Evolutionary conservation across 2,113 vertebrate species (phyloP), one percentile per base, ranked within the genome.

Genomic region (Corynorhinus townsendii): DNA sequence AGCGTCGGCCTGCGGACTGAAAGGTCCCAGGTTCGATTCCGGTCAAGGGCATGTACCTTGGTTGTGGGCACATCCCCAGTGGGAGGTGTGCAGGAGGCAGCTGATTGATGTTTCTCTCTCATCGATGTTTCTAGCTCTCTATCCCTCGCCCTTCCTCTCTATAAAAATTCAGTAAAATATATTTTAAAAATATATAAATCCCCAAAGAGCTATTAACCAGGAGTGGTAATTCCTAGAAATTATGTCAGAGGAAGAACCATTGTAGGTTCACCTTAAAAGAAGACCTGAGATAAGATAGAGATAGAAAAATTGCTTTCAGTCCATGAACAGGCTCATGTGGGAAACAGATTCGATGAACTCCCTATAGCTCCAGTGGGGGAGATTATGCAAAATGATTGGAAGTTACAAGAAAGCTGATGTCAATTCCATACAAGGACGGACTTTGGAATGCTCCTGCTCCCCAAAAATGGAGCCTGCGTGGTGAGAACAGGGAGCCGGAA

Each of bases 331-430:
- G 14, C 35, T 87, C 64, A 5, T n/a, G 47, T 68, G 84, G 59
- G 49, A 96, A 96, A 40, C 33, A 71, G 43, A 89, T 86, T 62
- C 86, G 26, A 84, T 93, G 94, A 90, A 72, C 38, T 87, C 76
- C 69, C 0, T 0, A 1, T 8, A 71, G 49, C 28, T 94, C 54
- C 76, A 52, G 11, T 15, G 38, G 83, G 43, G 94, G 40, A 89
- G 93, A 91, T 69, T 64, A 71, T 10, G 11, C 77, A 94, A 59
- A 76, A 35, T 95, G 64, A 91, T 72, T 87, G 75, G 76, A 93
- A 97, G 81, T 87, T 66, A 81, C 84, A 82, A 43, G 28, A 43
- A 80, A 30, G 33, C 28, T 94, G 87, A 93, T 3, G 8, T 95
- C 79, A 72, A 8, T 89, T 84, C 64, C 76, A 38, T 22, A 35